Base-by-base conservation (phyloP, 2,888 invertebrate species). In the Nineta flava region DNA sequence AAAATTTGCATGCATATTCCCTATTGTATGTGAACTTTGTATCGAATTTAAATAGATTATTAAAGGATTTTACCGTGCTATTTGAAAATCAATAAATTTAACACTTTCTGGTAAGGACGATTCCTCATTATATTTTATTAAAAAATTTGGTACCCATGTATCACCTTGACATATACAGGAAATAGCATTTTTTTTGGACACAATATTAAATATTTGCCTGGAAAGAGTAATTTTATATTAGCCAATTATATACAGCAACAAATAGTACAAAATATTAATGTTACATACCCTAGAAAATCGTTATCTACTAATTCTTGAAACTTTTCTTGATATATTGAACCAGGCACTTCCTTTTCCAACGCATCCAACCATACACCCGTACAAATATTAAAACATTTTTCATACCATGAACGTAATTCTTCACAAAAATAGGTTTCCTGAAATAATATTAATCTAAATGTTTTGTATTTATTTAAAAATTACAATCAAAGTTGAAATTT, bases 91-190 rank as follows among this genome's bases (percentile, higher is more conserved):
- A 34, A 85, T 77, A 52, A 84, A 69, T 56, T 76, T 73, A 0
- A 72, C 71, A 51, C 70, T 69, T 5, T 63, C 65, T 55, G 70
- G 68, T 46, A 48, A 49, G 12, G 53, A 55, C 5, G 60, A 53
- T 49, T 63, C 56, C 7, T 54, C 47, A 3, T 51, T 46, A 49
- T 68, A 68, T 42, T 73, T 72, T 9, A 74, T 74, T 1, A 85
- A 61, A 55, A 84, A 84, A 60, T 86, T 85, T n/a, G 81, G 81
- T 0, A 78, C 74, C 85, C 85, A 85, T 38, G 76, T 75, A 60
- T 86, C 85, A 0, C 84, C 85, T 51, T 85, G 83, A 0, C 74
- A 76, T 26, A 84, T 73, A 0, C 79, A 78, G 0, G 75, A 63
- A 26, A 67, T 63, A 40, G 61, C 60, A 2, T 57, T 59, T 49